A percentile compares a stretch with the other conserved stretches of the same genome.
Conservation (phyloP, 2,797 vertebrate genomes). For the Gobionotothen gibberifrons region DNA sequence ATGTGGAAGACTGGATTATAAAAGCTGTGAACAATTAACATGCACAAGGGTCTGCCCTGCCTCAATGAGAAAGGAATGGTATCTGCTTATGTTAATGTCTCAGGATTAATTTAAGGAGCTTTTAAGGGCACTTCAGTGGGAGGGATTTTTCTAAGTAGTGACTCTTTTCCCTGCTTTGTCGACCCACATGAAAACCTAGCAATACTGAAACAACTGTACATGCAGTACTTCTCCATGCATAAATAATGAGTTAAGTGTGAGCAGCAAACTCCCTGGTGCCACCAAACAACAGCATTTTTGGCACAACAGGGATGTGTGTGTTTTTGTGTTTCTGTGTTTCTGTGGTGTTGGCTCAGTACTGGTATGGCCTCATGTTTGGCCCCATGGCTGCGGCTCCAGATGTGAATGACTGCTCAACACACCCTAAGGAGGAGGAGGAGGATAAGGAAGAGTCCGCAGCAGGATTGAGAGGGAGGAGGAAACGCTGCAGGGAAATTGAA, state of each 20-base stretch:
- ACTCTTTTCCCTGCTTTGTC: constrained; percentile 41
- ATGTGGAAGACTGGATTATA: constrained; percentile 71
- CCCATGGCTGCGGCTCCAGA: constrained; percentile 77
- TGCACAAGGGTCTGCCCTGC: constrained; percentile 64
- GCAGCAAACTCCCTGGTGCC: constrained; percentile 41
- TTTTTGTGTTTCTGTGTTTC: constrained; percentile 52
- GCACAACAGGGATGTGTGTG: constrained; percentile 34
- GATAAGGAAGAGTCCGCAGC: constrained; percentile 43
- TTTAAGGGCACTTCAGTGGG: constrained; percentile 61
- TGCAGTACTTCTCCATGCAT: constrained; percentile 18
- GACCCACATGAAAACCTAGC: constrained; percentile 20
- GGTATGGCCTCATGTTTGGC: constrained; percentile 77
- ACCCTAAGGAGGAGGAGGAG: constrained; percentile 40
- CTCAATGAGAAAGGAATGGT: constrained; percentile 62
- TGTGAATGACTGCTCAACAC: constrained; percentile 68
- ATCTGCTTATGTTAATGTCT: constrained; percentile 74
- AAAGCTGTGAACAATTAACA: constrained; percentile 80
- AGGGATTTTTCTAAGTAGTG: constrained; percentile 47
- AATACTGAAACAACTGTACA: constrained; percentile 18
- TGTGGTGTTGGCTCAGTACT: constrained; percentile 66
- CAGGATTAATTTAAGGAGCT: constrained; percentile 76
- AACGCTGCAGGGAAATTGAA: constrained; percentile 43
- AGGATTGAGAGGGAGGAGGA: constrained; percentile 42
- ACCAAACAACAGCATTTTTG: constrained; percentile 29
- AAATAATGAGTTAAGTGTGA: constrained; percentile 26